Percentiles rank a stretch among this genome's conserved stretches.
phyloP scores from a whole-genome alignment of 2,888 invertebrate genomes.

The Megalurothrips usitatus region DNA sequence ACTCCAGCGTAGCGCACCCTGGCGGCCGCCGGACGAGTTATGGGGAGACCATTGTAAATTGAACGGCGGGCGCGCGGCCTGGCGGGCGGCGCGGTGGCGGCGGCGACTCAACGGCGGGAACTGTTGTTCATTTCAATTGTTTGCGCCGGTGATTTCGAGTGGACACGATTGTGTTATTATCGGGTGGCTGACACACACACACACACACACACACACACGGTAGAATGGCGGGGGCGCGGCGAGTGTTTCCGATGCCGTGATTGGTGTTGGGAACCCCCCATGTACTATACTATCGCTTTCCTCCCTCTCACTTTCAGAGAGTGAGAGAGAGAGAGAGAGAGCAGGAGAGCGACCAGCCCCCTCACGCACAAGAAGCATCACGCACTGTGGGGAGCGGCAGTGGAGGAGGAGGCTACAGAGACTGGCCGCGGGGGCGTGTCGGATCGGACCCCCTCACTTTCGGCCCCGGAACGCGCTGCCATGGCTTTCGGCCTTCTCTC shows the following conservation, averaged over 20 bases:
- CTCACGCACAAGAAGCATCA: too few relatives aligned
- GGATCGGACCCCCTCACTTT: background rate
- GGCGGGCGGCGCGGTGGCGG: background rate
- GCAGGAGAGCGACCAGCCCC: background rate
- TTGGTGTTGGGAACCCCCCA: too few relatives aligned
- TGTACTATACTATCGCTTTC: too few relatives aligned
- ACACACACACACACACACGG: too few relatives aligned
- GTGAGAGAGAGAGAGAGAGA: background rate
- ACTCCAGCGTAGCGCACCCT: background rate
- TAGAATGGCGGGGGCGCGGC: background rate
- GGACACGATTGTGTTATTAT: background rate
- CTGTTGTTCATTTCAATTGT: background rate
- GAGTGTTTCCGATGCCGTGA: background rate
- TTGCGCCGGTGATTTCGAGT: slow-evolving; percentile 24
- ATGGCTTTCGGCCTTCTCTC: background rate
- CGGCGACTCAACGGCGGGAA: too few relatives aligned
- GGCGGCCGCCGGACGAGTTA: background rate
- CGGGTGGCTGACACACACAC: background rate
- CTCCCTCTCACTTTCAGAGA: background rate
- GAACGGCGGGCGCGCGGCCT: slow-evolving; percentile 2
- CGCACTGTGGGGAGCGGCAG: background rate
- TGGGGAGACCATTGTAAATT: slow-evolving; percentile 15
- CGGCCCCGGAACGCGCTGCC: background rate
- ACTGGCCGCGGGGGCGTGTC: background rate
- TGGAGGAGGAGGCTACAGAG: background rate